Evolutionary conservation across 1,140 invertebrate species (phyloP), one percentile per base, ranked within the genome.

Genomic region (Agraylea sexmaculata): DNA sequence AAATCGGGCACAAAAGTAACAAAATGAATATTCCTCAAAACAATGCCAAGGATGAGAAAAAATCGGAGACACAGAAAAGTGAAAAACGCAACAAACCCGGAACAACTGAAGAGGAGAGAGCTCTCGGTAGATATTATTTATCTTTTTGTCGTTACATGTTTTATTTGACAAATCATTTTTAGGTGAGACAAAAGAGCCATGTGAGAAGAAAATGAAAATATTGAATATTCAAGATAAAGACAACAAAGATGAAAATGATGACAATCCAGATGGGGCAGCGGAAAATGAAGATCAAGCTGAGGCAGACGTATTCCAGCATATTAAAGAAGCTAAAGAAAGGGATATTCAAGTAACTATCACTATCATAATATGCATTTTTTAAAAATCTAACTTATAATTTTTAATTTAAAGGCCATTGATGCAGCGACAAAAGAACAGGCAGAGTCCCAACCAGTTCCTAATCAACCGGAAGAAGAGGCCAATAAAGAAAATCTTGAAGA

Each of bases 361-460:
- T 3, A 16, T 16, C 16, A 12, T 32, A 40, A 32, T 16, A 35
- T 8, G 16, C 16, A 18, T 13, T 35, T 7, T 19, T 27, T 23
- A 4, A 38, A 13, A n/a, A 25, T 25, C 7, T 7, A 6, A 7
- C 23, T 25, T 7, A 25, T 25, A 25, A 25, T 25, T 25, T 42
- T 50, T 42, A 45, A 4, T 42, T 28, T 35, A 28, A 53, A 74
- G 49, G 73, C 75, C 0, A 58, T 82, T 38, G 80, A 83, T 43
- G 75, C 77, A 31, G 81, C 79, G 1, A 83, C 80, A 0, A 75
- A 84, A 57, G 87, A 94, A 52, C 88, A 95, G 65, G 78, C 80
- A 1, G 73, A 82, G 42, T 73, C 82, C 37, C 75, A 84, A 51
- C 73, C 77, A 46, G 69, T 78, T 1, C 62, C 77, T 11, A 75